Evolutionary conservation across 2,888 invertebrate species (phyloP), one percentile per base, ranked within the genome.

Genomic region (Tetrapedia diversipes): DNA sequence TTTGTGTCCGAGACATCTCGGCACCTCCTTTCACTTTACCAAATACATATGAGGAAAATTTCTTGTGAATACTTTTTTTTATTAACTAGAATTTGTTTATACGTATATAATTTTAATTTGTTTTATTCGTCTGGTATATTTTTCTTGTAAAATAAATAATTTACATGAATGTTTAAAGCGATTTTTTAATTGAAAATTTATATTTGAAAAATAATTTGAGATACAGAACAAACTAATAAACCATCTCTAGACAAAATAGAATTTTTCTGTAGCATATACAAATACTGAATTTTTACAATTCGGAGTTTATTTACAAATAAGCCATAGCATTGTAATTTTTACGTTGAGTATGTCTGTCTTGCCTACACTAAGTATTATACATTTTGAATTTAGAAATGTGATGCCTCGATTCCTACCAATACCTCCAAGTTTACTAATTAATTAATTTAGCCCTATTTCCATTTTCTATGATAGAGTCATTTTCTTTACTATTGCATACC

Each of bases 151-250:
- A 4, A 39, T 4, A 39, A 14, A 6, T 1, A 10, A 68, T 63
- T 77, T 69, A 77, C 77, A 19, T 1, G 32, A 27, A 53, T 14
- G 45, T 53, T 1, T 16, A 16, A 49, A 39, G 1, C 4, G n/a
- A 7, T n/a, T 60, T 6, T 8, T 22, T 34, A 49, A 39, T 16
- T 11, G 70, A n/a, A 41, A 19, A 1, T 19, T 47, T 19, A 43
- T 14, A 4, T 4, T 45, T 7, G 57, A 45, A 4, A 77, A 49
- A n/a, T 71, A 53, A 6, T 39, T 68, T 80, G 77, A 84, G 37
- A 74, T 10, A 11, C 27, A 59, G 0, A 82, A 2, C 47, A 64
- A 72, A 27, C 22, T 43, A 0, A 65, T 0, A 0, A 83, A 16
- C 75, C 71, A 84, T 11, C n/a, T 51, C 2, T 65, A 14, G 2